Percentiles rank a stretch among this genome's conserved stretches.
phyloP scores from a whole-genome alignment of 2,113 vertebrate species.

The Myodes glareolus region DNA sequence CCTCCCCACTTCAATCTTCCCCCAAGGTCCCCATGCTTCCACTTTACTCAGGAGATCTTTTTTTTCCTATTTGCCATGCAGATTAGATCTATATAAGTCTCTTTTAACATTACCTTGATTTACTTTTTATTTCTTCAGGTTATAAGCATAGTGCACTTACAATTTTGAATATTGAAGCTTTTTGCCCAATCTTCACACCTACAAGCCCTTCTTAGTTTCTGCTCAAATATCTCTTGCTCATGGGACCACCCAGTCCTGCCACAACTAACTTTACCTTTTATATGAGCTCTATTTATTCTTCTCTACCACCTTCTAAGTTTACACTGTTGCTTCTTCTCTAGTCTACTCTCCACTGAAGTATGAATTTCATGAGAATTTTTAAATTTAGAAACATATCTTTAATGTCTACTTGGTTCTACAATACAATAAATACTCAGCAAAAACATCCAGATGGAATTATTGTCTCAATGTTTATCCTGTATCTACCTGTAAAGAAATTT shows the following conservation, averaged over 20 bases:
- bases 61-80: too few relatives aligned
- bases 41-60: too few relatives aligned
- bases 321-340: neutral
- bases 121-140: neutral
- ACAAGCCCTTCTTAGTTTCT: neutral
- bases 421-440: neutral
- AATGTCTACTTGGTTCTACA: too few relatives aligned
- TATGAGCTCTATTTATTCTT: neutral
- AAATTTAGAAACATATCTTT: neutral
- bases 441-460: neutral
- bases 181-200: neutral
- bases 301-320: neutral
- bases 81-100: neutral
- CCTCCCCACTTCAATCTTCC: too few relatives aligned
- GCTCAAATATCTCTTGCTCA: neutral
- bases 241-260: too few relatives aligned
- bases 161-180: neutral
- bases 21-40: too few relatives aligned
- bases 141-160: neutral
- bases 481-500: neutral
- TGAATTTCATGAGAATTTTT: neutral
- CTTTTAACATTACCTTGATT: neutral
- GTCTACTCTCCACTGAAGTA: too few relatives aligned
- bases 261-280: neutral
- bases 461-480: neutral